phyloP scores from a whole-genome alignment of 1,140 invertebrate species.

The Condylostylus longicornis region DNA sequence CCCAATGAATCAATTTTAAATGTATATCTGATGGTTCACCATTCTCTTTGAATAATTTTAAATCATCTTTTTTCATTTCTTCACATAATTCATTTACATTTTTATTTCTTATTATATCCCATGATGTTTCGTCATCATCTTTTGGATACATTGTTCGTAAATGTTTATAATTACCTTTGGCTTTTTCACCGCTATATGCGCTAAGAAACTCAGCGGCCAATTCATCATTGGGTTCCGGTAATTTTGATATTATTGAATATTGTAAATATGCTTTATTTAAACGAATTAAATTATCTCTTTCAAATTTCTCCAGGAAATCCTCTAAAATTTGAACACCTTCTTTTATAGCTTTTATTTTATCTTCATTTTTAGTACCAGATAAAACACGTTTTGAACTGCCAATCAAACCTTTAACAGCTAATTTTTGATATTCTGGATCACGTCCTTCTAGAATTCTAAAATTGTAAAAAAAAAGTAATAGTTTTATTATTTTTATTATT shows the following conservation, averaged over 20 bases:
- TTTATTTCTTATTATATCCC: constrained; percentile 47
- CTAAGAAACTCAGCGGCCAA: constrained; percentile 19
- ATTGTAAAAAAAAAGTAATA: constrained; percentile 7
- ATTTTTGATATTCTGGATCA: constrained; percentile 48
- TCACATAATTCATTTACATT: constrained; percentile 39
- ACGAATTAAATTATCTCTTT: constrained; percentile 40
- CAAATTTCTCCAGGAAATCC: constrained; percentile 46
- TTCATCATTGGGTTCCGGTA: constrained; percentile 29
- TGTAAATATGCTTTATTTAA: constrained; percentile 43
- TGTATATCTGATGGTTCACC: constrained; percentile 44
- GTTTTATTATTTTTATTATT: not conserved
- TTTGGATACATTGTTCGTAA: constrained; percentile 40
- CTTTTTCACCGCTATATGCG: constrained; percentile 29
- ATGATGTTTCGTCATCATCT: constrained; percentile 36
- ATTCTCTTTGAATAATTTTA: constrained; percentile 38
- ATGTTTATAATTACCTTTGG: constrained; percentile 47
- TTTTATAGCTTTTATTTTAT: constrained; percentile 49
- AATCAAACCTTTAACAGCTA: constrained; percentile 46
- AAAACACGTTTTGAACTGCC: constrained; percentile 46
- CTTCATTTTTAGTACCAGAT: constrained; percentile 46
- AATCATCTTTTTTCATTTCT: constrained; percentile 33
- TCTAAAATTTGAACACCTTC: constrained; percentile 46
- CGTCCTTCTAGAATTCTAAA: constrained; percentile 40
- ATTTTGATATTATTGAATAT: constrained; percentile 12
- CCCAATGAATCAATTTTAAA: constrained; percentile 44